These are phyloP conservation scores for Triplophysa tibetana DNA, from an alignment of 2,113 vertebrate genomes.

Conservation along the genomic window DNA sequence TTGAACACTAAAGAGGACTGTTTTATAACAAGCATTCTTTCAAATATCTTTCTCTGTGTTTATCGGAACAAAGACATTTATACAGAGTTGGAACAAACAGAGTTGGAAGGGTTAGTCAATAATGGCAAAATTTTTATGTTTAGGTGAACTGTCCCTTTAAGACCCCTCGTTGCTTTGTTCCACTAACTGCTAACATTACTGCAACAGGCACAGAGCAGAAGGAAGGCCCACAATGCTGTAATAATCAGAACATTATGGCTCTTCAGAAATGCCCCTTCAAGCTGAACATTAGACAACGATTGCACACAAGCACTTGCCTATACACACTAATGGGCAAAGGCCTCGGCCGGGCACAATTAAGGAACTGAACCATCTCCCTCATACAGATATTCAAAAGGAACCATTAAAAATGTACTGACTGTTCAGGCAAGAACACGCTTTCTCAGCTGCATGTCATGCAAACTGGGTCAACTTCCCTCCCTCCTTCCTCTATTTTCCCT, in stretches of 20 bases:
- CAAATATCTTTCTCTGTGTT: no score
- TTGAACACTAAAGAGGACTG: no score
- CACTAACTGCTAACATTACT: background rate
- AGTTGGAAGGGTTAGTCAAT: no score
- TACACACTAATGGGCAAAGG: slow-evolving; percentile 25
- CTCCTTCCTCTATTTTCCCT: slow-evolving; percentile 40
- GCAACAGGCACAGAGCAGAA: slow-evolving; percentile 45
- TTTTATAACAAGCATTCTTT: no score
- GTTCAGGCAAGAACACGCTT: slow-evolving; percentile 54
- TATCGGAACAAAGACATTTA: no score
- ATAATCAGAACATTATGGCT: slow-evolving; percentile 34
- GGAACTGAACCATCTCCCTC: slow-evolving; percentile 48
- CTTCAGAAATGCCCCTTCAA: slow-evolving; percentile 41
- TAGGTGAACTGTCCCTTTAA: background rate
- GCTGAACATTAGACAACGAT: slow-evolving; percentile 30
- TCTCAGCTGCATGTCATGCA: slow-evolving; percentile 64
- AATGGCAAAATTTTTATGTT: no score
- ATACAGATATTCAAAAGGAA: slow-evolving; percentile 55
- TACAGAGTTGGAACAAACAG: no score
- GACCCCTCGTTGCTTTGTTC: background rate
- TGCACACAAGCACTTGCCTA: slow-evolving; percentile 39
- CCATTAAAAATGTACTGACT: slow-evolving; percentile 64
- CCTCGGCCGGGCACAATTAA: slow-evolving; percentile 45
- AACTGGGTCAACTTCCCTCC: slow-evolving; percentile 61
- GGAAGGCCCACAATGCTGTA: background rate